These are phyloP conservation scores for Cynocephalus volans DNA, from an alignment of 2,113 vertebrate genomes.

Conservation along the genomic window DNA sequence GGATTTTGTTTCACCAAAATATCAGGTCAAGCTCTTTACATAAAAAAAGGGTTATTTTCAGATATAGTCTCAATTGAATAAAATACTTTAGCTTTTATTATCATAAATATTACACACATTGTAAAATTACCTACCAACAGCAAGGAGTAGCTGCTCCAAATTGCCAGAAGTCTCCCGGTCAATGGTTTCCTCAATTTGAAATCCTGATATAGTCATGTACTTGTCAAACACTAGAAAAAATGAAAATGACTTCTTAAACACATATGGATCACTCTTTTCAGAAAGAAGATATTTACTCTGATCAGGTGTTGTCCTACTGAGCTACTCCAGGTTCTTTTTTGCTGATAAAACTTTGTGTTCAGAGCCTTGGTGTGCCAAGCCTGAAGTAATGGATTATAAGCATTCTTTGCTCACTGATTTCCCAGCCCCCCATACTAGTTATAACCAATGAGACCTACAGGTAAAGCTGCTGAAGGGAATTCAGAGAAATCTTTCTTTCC, in stretches of 20 bases:
- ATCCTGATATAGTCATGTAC: slow-evolving; percentile 95
- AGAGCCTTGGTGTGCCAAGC: neutral
- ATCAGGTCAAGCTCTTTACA: neutral
- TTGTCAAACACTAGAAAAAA: slow-evolving; percentile 94
- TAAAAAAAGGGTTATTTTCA: neutral
- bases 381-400: too few species aligned
- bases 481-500: neutral
- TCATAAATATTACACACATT: neutral
- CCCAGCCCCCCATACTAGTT: neutral
- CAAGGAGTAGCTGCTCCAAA: slow-evolving; percentile 94
- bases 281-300: neutral
- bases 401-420: neutral
- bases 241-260: neutral
- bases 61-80: neutral
- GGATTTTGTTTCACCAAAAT: neutral
- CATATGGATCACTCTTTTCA: neutral
- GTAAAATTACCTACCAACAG: slow-evolving; percentile 91
- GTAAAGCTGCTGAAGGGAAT: neutral
- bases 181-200: slow-evolving; percentile 96
- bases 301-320: neutral
- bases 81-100: neutral
- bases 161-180: slow-evolving; percentile 95
- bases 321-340: neutral
- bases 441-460: neutral
- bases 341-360: neutral